phyloP scores from a whole-genome alignment of 2,888 invertebrate genomes.

The Drosophila algonquin region DNA sequence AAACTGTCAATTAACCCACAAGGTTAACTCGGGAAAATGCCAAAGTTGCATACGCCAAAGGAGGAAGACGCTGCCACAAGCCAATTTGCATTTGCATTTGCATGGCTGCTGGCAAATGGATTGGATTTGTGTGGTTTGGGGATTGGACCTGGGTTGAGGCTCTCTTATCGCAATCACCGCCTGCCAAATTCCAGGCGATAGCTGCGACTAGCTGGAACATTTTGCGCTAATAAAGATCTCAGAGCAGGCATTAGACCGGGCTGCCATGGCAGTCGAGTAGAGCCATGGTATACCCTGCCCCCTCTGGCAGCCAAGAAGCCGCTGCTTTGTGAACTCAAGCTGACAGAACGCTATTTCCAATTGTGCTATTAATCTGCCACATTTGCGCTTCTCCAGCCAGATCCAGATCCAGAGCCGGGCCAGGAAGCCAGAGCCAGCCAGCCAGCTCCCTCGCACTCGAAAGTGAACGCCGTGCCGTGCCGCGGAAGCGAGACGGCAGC shows the following conservation, averaged over 20 bases:
- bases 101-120: slow-evolving; percentile 25
- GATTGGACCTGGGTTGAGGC: slow-evolving; percentile 17
- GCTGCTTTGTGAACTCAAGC: slow-evolving; percentile 66
- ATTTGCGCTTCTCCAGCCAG: slow-evolving; percentile 77
- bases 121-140: slow-evolving; percentile 24
- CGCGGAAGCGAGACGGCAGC: slow-evolving; percentile 24
- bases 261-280: slow-evolving; percentile 30
- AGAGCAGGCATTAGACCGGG: slow-evolving; percentile 53
- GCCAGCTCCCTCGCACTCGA: slow-evolving; percentile 28
- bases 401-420: slow-evolving; percentile 35
- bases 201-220: slow-evolving; percentile 43
- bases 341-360: slow-evolving; percentile 80
- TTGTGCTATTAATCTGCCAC: slow-evolving; percentile 83
- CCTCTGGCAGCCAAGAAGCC: slow-evolving; percentile 12
- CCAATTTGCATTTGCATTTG: slow-evolving; percentile 52
- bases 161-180: slow-evolving; percentile 58
- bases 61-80: slow-evolving; percentile 30
- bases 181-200: slow-evolving; percentile 64
- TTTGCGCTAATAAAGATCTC: slow-evolving; percentile 72
- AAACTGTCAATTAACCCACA: slow-evolving; percentile 81
- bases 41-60: slow-evolving; percentile 28
- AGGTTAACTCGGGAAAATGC: slow-evolving; percentile 62
- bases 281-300: slow-evolving; percentile 15
- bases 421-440: slow-evolving; percentile 2
- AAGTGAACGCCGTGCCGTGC: no score